Evolutionary conservation across 1,140 invertebrate species (phyloP), one percentile per base, ranked within the genome.

Genomic region (Drosophila varians): DNA sequence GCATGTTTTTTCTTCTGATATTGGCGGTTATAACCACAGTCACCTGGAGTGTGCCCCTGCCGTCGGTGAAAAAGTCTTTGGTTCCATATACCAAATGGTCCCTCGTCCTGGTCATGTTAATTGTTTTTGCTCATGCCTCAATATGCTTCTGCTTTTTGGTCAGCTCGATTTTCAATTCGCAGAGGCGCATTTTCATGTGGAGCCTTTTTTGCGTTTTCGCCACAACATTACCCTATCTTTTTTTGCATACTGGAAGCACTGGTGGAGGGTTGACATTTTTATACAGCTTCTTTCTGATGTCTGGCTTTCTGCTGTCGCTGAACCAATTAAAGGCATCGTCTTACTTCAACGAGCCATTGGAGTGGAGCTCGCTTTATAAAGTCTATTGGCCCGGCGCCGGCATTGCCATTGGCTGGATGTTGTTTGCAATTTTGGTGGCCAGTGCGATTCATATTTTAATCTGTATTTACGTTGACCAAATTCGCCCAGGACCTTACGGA

Each of bases 1-100:
- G 28, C 95, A 96, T 77, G 93, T 94, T 47, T 94, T 96, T 94
- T 7, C 94, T 95, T 66, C 89, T 96, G 2, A 47, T 94, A 92
- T 96, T 48, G 93, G 93, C 92, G 4, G 74, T 92, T 21, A 60
- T 93, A 11, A 92, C 94, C 60, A 92, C 93, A 5, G 83, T 93
- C 14, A n/a, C 7, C 9, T 55, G 42, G 51, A 53, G 78, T 93
- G n/a, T 91, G 92, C 25, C 92, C n/a, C 4, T 47, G 11, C 21
- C 28, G 4, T 3, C 3, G 0, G 5, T 9, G 2, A 11, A 42
- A 0, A 3, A 2, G 8, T 3, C 34, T 11, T n/a, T 18, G 1
- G 2, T 54, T 12, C 42, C 25, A 0, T 40, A 5, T n/a, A 49
- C 26, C 28, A 7, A 49, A 19, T 51, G 38, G 38, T 47, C 47